Percentiles rank a stretch among this genome's conserved stretches.
These are phyloP conservation scores for Sinocyclocheilus anophthalmus DNA, from an alignment of 2,113 vertebrate genomes.

Conservation along the genomic window DNA sequence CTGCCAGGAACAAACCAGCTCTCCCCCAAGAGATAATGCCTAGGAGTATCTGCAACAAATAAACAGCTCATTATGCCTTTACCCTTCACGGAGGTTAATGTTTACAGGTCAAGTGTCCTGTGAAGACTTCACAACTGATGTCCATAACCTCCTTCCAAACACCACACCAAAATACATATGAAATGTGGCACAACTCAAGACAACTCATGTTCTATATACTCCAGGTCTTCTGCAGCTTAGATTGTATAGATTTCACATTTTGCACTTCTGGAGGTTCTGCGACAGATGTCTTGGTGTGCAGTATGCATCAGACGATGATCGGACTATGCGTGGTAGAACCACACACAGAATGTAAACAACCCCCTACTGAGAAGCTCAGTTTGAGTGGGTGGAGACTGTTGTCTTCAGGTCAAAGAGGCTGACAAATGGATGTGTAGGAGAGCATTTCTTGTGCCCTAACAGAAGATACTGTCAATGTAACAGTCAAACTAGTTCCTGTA, in stretches of 20 bases:
- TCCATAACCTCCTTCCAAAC: neutral
- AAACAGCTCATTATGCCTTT: constrained; percentile 36
- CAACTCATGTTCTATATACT: neutral
- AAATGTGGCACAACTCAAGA: neutral
- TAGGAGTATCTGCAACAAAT: neutral
- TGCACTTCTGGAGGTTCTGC: neutral
- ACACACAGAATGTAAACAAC: neutral
- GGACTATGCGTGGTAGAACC: neutral
- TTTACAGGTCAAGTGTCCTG: neutral
- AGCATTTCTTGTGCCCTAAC: neutral
- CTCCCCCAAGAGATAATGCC: neutral
- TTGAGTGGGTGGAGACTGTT: neutral
- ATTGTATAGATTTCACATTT: neutral
- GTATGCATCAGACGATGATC: neutral
- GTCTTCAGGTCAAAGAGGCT: neutral
- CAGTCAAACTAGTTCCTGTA: neutral
- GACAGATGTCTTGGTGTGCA: neutral
- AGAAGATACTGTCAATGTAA: neutral
- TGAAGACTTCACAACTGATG: neutral
- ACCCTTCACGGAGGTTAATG: constrained; percentile 4
- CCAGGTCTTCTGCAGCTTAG: neutral
- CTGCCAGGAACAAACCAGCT: neutral
- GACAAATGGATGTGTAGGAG: constrained; percentile 10
- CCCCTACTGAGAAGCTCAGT: neutral
- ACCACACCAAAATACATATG: neutral